Conservation (phyloP, 2,888 invertebrate species). For the Pachydiplax longipennis region DNA sequence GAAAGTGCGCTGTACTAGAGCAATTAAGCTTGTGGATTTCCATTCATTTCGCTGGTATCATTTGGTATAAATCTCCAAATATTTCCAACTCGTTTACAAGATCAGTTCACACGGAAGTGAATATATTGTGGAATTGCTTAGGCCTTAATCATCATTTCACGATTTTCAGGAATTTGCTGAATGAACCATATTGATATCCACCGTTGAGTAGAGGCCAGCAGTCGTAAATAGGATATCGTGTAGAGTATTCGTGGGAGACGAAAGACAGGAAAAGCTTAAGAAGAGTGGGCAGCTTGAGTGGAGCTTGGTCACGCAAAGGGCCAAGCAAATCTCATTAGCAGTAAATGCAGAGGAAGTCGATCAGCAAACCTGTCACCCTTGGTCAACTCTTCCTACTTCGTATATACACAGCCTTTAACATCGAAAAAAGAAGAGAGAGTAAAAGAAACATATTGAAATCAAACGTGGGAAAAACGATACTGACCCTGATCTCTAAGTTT, state of each 20-base stretch:
- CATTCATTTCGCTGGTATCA: too few species aligned
- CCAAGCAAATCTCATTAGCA: not conserved
- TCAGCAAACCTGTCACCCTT: not conserved
- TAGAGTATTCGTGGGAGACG: not conserved
- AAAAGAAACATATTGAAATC: too few species aligned
- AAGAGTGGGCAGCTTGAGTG: not conserved
- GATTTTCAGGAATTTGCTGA: not conserved
- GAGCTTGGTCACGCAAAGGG: not conserved
- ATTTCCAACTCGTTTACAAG: too few species aligned
- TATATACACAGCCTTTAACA: not conserved
- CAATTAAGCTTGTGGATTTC: too few species aligned
- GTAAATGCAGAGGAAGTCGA: not conserved
- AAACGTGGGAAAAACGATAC: too few species aligned
- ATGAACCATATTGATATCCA: not conserved
- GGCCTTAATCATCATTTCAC: not conserved
- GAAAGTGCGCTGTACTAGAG: too few species aligned
- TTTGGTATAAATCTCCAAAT: too few species aligned
- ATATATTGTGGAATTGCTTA: too few species aligned
- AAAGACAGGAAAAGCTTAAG: not conserved
- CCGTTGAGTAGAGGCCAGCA: not conserved
- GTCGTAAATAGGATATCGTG: not conserved
- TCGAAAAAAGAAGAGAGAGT: not conserved
- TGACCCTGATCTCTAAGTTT: too few species aligned
- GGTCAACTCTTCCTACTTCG: not conserved
- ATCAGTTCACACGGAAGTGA: too few species aligned